Evolutionary conservation across 2,888 invertebrate genomes (phyloP), one percentile per base, ranked within the genome.

Genomic region (Heterodera filipjevi): DNA sequence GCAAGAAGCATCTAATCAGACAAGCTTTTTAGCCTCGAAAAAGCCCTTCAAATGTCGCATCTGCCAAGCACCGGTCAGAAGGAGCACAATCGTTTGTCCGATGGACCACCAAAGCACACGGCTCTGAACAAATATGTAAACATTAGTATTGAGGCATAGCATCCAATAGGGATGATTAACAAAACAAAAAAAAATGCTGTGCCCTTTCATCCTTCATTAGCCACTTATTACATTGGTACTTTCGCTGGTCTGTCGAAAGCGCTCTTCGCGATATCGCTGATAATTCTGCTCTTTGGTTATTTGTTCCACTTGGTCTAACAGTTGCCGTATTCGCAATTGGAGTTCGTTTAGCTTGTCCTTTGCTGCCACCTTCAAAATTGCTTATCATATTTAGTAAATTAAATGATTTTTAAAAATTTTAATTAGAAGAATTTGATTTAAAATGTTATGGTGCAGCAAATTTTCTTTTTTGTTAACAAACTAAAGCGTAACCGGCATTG

Each of bases 201-300:
- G n/a, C 19, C 53, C 53, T 5, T 22, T 22, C 53, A 19, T n/a
- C 53, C 22, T 5, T 22, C 53, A 6, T 53, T 2, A 8, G 27
- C 27, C 66, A 27, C 30, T 53, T 46, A 27, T 66, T 44, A 93
- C 93, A 90, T 97, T 96, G 77, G 99, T 99, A 90, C 96, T 97
- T 91, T 99, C 98, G 82, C 96, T 96, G 0, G 98, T 99, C 90
- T 94, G 94, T 81, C 98, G 92, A 92, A 99, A 99, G 84, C 97
- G 92, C 90, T 98, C 98, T 90, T 99, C 99, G 27, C 98, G 94
- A 90, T 95, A 96, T 19, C 97, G 93, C 90, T 99, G 99, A 90
- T 99, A 99, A 90, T 95, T 97, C 90, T 99, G 98, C 90, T 99
- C 98, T 90, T 98, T 99, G n/a, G 95, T 95, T 82, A 99, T 98